Evolutionary conservation across 2,888 invertebrate genomes (phyloP), one percentile per base, ranked within the genome.

Genomic region (Bibio marci): DNA sequence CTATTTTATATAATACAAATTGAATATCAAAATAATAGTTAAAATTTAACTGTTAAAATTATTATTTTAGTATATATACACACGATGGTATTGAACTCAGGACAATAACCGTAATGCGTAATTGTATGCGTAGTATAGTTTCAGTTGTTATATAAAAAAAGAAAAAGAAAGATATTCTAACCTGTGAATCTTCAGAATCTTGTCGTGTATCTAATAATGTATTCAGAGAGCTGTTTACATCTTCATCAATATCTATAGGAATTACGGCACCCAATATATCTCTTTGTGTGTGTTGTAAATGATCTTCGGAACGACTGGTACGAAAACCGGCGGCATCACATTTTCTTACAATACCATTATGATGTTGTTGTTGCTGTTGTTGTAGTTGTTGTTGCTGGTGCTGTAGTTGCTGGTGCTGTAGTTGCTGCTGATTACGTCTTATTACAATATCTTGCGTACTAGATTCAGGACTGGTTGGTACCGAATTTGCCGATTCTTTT

Each of bases 221-320:
- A 64, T 92, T 90, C 44, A 92, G 69, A 46, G 91, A 91, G 58
- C 90, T 88, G 54, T 90, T 88, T 54, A 88, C 79, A 59, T 88
- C 87, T 60, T 91, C 91, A 58, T 88, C 91, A 57, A 90, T 80
- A 52, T 91, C 90, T 52, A 87, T 86, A 48, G 83, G 83, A 51
- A 63, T 59, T 47, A 88, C 86, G 45, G 86, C 78, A 53, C 82
- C 82, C 62, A 87, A 74, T n/a, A 38, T 36, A 49, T 62, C 62
- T 40, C 62, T 57, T 47, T 62, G 63, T 44, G 60, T 52, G 46
- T 73, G 72, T 65, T 87, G 86, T 46, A 92, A 65, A 57, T 90
- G 90, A 63, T 91, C 90, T 64, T 92, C 92, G 11, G 87, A 88
- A 53, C 86, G 76, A 51, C 88, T 90, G 25, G 87, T 87, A 43